A percentile compares a stretch with the other conserved stretches of the same genome.
phyloP scores from a whole-genome alignment of 92 coral and sea anemone genomes.

The Parazoanthus darwini region DNA sequence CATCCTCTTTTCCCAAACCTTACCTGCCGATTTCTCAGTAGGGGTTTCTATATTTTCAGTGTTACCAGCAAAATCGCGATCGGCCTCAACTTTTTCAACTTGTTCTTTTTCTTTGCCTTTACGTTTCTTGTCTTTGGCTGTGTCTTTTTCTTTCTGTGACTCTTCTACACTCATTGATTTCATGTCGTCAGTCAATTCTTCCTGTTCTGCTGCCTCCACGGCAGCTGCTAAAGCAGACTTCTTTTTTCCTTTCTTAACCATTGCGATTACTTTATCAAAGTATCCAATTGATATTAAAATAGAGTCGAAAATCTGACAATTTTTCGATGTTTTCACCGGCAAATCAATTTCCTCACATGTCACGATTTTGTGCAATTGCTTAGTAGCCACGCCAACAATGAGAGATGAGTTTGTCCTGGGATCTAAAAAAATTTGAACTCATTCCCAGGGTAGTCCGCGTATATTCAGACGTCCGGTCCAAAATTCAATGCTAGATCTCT shows the following conservation, averaged over 20 bases:
- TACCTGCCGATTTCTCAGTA: constrained; percentile 46
- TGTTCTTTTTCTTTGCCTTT: constrained; percentile 38
- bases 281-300: neutral
- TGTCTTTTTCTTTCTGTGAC: constrained; percentile 21
- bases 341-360: neutral
- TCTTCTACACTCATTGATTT: constrained; percentile 43
- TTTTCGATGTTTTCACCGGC: neutral
- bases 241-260: constrained; percentile 65
- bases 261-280: neutral
- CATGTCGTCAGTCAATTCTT: constrained; percentile 52
- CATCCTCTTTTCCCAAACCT: constrained; percentile 47
- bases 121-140: constrained; percentile 15
- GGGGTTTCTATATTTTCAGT: constrained; percentile 36
- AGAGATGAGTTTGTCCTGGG: neutral
- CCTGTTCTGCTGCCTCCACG: constrained; percentile 94
- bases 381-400: constrained; percentile 29
- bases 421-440: neutral
- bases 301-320: neutral
- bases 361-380: constrained; percentile 28
- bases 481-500: no score
- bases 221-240: constrained; percentile 92
- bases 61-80: constrained; percentile 41
- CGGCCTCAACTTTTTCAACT: constrained; percentile 28
- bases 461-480: no score
- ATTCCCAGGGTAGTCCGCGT: no score